Base-by-base conservation (phyloP, 2,113 vertebrate genomes). In the Neomonachus schauinslandi region DNA sequence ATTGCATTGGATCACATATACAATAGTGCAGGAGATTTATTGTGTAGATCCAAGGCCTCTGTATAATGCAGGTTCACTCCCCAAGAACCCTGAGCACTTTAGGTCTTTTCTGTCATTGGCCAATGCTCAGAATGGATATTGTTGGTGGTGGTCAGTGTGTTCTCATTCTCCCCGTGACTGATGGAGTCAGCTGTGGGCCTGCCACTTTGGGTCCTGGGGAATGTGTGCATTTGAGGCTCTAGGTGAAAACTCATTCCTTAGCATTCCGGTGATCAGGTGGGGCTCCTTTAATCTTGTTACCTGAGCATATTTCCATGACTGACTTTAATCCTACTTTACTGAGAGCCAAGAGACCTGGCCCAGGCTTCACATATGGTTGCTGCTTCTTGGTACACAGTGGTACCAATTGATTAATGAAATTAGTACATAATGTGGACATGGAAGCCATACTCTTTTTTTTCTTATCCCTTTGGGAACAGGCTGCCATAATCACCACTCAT, bases 51-150 rank as follows among this genome's bases (percentile, higher is more conserved):
- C 5, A 7, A 46, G 24, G 65, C 3, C 24, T 53, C n/a, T 83
- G 33, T 49, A 53, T 53, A 46, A 5, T 24, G 8, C 24, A 10
- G 53, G 4, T 33, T 76, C 28, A 36, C 16, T 15, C 51, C 31
- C 51, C 2, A 76, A 3, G 49, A 55, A 13, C 31, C 1, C 49
- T 16, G 39, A 67, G 55, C 15, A 10, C 4, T 55, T 59, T 63
- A 42, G 2, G 22, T 18, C 59, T n/a, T 39, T 8, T 8, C 10
- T 21, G 22, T 18, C 6, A 71, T 4, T 0, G 1, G 86, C 16
- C 55, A 31, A 10, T 19, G 49, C 4, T 42, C n/a, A 7, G 15
- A 19, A 74, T 49, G 67, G 24, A 31, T 5, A 26, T 12, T 5
- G 19, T n/a, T 4, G 65, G 85, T 19, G 53, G 67, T 7, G 0